phyloP scores from a whole-genome alignment of 1,140 invertebrate genomes.

The Microplitis demolitor region DNA sequence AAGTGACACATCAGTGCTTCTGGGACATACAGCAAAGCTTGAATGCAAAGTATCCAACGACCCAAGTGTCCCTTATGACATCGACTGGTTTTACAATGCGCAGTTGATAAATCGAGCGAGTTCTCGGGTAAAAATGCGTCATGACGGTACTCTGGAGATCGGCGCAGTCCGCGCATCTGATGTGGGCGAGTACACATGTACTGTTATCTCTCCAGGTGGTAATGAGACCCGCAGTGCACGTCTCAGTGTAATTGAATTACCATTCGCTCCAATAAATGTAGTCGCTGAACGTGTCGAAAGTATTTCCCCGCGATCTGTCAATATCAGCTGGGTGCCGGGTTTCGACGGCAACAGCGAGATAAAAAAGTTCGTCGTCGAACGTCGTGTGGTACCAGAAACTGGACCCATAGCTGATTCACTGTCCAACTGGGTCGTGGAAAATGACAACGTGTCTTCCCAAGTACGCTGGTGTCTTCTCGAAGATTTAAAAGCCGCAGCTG shows the following conservation, averaged over 20 bases:
- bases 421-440: constrained; percentile 86
- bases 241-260: constrained; percentile 90
- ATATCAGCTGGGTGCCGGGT: constrained; percentile 91
- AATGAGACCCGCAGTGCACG: constrained; percentile 87
- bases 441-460: constrained; percentile 82
- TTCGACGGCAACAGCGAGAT: constrained; percentile 98
- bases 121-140: constrained; percentile 72
- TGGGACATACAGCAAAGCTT: constrained; percentile 87
- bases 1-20: constrained; percentile 83
- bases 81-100: constrained; percentile 90
- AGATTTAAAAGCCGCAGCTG: constrained; percentile 89
- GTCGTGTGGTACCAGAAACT: constrained; percentile 82
- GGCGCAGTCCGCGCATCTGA: constrained; percentile 80
- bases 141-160: constrained; percentile 81
- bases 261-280: constrained; percentile 88
- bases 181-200: constrained; percentile 81
- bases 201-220: constrained; percentile 84
- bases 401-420: constrained; percentile 80
- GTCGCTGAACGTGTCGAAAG: constrained; percentile 70
- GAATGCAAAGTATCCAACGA: constrained; percentile 95
- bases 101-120: constrained; percentile 75
- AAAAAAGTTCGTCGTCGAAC: constrained; percentile 91
- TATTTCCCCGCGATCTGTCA: constrained; percentile 70
- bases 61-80: constrained; percentile 84
- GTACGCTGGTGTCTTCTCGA: constrained; percentile 80